Evolutionary conservation across 1,140 invertebrate genomes (phyloP).

Genomic region (Plectrocnemia conspersa): DNA sequence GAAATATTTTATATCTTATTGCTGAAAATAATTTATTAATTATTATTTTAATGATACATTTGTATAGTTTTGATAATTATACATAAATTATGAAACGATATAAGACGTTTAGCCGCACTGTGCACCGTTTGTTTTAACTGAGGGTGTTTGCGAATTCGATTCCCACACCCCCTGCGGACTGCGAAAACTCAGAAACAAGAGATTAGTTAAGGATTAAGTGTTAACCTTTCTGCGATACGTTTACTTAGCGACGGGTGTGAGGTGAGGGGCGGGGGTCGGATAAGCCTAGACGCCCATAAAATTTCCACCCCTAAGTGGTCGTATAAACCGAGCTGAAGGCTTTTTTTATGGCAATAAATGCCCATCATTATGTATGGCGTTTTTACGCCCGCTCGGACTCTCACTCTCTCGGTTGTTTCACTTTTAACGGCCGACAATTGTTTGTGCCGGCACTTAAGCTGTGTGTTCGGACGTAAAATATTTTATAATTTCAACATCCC

Average conservation of each 20-base stretch:
- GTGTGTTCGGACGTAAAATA: conserved; percentile 11
- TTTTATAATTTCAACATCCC: conserved; percentile 15
- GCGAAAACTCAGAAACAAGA: conserved; percentile 34
- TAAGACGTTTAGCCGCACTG: too few relatives aligned
- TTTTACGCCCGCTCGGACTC: conserved; percentile 14
- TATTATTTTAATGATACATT: too few relatives aligned
- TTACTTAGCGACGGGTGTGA: conserved; percentile 25
- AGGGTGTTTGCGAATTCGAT: conserved; percentile 28
- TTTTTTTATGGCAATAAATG: conserved; percentile 29
- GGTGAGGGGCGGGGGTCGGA: conserved; percentile 8
- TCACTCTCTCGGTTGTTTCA: neutral
- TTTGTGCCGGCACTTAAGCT: conserved; percentile 10
- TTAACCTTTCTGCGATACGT: conserved; percentile 36
- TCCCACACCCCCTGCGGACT: conserved; percentile 7
- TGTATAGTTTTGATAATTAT: too few relatives aligned
- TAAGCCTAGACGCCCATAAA: conserved; percentile 26
- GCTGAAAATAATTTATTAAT: too few relatives aligned
- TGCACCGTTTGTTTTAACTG: neutral
- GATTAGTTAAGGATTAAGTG: conserved; percentile 35
- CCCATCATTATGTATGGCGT: conserved; percentile 30
- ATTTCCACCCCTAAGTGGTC: conserved; percentile 31
- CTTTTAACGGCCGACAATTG: neutral
- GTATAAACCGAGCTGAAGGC: conserved; percentile 24
- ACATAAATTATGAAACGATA: too few relatives aligned
- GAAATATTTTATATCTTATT: too few relatives aligned